Base-by-base conservation (phyloP, 2,113 vertebrate species). In the Galemys pyrenaicus region DNA sequence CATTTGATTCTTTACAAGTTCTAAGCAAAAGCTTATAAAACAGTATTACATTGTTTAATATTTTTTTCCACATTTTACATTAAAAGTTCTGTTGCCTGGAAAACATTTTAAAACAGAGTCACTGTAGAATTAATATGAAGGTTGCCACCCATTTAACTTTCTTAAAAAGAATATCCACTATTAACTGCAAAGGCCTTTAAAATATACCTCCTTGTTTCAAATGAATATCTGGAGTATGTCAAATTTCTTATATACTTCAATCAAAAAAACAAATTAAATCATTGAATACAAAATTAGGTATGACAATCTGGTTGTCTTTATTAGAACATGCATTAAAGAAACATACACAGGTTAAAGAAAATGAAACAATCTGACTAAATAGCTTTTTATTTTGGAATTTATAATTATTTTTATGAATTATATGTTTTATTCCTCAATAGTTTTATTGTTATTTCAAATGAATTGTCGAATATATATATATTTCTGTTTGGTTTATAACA, bases 1-100 rank as follows among this genome's bases (percentile, higher is more conserved):
- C 35, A 67, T 75, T 75, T 65, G 13, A 75, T 74, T 71, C 5
- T 49, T 92, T 96, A 87, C 84, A 85, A 92, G 26, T 86, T 84
- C 68, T 17, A 89, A 26, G 30, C 24, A 87, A 54, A 87, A 39
- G 17, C 71, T 90, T 92, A 86, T 91, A 92, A 96, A 94, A 89
- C 54, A 82, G 75, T 80, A 91, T 35, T 75, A 30, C n/a, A 17
- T 85, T 90, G 5, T 54, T 93, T 91, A 86, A 84, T 11, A 35
- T 54, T 90, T 67, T 94, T n/a, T 93, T 71, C 82, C 44, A 65
- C 28, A 74, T 89, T 93, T 91, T 56, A 58, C 32, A 80, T 37
- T 37, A 92, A 91, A 65, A 60, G 19, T 17, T 94, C 84, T 46
- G 62, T 73, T 74, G 51, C 24, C 60, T 87, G 37, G 35, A 96